Base-by-base conservation (phyloP, 2,888 invertebrate species). In the Tenthredo distinguenda region DNA sequence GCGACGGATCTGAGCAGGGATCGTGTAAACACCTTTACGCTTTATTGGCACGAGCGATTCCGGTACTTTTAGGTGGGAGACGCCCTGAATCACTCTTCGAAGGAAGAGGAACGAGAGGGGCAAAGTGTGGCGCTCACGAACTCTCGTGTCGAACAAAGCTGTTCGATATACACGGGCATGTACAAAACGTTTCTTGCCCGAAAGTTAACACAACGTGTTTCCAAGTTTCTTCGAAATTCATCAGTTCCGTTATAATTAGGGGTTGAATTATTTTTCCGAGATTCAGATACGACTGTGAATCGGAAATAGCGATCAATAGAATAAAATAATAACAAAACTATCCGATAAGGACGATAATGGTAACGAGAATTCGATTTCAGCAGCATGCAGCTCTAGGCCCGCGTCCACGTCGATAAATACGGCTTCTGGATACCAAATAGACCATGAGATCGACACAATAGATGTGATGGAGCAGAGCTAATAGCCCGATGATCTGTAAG, bases 391-490 rank as follows among this genome's bases (percentile, higher is more conserved):
- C 21, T 37, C 10, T 21, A 34, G 37, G 37, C n/a, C 47, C 81
- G 47, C 58, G 62, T 81, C 40, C 58, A 10, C 26, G 81, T 81
- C 40, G 81, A 58, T 62, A 58, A 40, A 62, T 3, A 62, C 26
- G 40, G 40, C 81, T 81, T 81, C 81, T 81, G 81, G 58, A 62
- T 58, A 58, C 21, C 37, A 81, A 58, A 62, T 62, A 37, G 81
- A 81, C 58, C 58, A 81, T 58, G 81, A 58, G 81, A 81, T 81
- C 37, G 58, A 21, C 40, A 81, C 58, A 81, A 81, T 81, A 31
- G 62, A 58, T 81, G 58, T 81, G 81, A 81, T 62, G 62, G 81
- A 81, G 81, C 58, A 81, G 81, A 81, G 81, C 62, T 58, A 58
- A 81, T 62, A 62, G 58, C 37, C 58, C 21, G 58, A 62, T 50